Evolutionary conservation across 1,140 invertebrate genomes (phyloP).

Genomic region (Lysiphlebus fabarum): DNA sequence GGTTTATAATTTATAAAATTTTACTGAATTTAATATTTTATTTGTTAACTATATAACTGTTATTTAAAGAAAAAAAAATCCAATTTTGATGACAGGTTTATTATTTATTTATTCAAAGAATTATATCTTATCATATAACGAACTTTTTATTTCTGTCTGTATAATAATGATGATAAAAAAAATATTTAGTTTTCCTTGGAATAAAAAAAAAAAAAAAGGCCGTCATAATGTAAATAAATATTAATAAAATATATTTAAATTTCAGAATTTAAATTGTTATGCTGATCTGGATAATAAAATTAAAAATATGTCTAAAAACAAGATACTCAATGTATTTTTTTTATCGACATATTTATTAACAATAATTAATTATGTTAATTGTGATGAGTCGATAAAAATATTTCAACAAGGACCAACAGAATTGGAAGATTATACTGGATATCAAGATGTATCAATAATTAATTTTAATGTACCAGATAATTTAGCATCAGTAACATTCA

Average conservation of each 20-base stretch:
- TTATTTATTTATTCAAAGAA: no score
- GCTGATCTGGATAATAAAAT: background rate
- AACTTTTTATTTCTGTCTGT: no score
- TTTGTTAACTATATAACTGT: no score
- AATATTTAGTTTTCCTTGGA: background rate
- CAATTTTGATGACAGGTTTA: no score
- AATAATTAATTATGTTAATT: conserved; percentile 30
- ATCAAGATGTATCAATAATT: conserved; percentile 48
- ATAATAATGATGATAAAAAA: no score
- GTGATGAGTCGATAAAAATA: conserved; percentile 37
- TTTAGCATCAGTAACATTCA: conserved; percentile 42
- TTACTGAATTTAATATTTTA: no score
- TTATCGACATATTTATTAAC: conserved; percentile 32
- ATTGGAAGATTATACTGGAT: conserved; percentile 46
- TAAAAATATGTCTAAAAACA: conserved; percentile 40
- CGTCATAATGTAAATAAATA: background rate
- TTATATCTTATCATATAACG: no score
- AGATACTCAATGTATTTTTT: conserved; percentile 32
- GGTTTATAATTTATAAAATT: no score
- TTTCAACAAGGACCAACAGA: conserved; percentile 41
- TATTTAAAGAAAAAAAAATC: no score
- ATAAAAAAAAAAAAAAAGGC: background rate
- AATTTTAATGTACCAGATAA: conserved; percentile 50
- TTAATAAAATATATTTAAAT: background rate
- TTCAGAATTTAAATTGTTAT: background rate